Evolutionary conservation across 2,888 invertebrate species (phyloP), one percentile per base, ranked within the genome.

Genomic region (Horisme vitalbata): DNA sequence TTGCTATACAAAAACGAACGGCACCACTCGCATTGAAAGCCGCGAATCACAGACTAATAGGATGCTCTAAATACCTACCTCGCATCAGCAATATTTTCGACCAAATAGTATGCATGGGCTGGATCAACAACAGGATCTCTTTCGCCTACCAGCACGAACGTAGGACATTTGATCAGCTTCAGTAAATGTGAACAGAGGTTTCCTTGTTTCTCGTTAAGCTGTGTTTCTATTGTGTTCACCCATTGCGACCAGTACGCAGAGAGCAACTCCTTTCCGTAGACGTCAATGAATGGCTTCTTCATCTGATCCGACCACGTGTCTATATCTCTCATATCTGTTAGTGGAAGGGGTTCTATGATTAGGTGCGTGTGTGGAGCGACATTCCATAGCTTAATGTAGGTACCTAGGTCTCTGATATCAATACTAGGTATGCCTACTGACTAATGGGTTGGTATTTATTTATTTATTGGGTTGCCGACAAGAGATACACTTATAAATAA

Each of bases 131-230:
- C 84, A 0, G 94, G 92, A 80, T 98, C 97, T 70, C 95, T 95
- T 54, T 92, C 91, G 0, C 97, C 97, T 68, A 97, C 95, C 24
- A 97, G 65, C 57, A 97, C 93, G 14, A 96, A 90, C 0, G 95
- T 95, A 0, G 95, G 94, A 55, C 95, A 94, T 37, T 86, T 84
- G 11, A 97, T 93, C 33, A 93, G 83, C 2, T 89, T 71, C 23
- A 96, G 66, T 12, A 90, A 72, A 1, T 89, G 79, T 46, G 91
- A 92, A 71, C 96, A 97, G 54, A 96, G 91, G 66, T 97, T 91
- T 0, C 96, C 96, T 15, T 92, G 83, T 0, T 92, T 88, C 3
- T 91, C 79, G 7, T 90, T 82, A 53, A 87, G 92, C 32, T 95
- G 82, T 2, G 75, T 74, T 10, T 72, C 69, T 68, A 93, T 90